A percentile compares a stretch with the other conserved stretches of the same genome.
Evolutionary conservation across 2,113 vertebrate species (phyloP).

Genomic region (Chloropsis cyanopogon): DNA sequence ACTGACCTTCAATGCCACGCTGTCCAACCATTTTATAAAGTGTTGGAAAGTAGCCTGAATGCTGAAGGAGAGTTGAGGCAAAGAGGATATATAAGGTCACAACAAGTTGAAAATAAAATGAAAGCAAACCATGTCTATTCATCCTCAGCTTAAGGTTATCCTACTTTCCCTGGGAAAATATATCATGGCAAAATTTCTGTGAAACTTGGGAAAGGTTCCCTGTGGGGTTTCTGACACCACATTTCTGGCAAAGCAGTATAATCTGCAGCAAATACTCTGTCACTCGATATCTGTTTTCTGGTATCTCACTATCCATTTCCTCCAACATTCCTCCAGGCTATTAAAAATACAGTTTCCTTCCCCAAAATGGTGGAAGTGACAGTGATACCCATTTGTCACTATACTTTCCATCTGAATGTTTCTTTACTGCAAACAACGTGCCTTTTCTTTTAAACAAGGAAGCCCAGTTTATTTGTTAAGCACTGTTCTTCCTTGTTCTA

Average conservation of each 20-base stretch:
- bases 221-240: neutral
- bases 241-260: neutral
- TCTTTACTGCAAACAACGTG: neutral
- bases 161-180: neutral
- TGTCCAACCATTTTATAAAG: neutral
- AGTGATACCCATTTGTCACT: neutral
- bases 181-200: neutral
- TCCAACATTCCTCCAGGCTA: neutral
- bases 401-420: neutral
- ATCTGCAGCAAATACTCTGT: neutral
- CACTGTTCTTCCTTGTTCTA: neutral
- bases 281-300: neutral
- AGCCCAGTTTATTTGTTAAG: neutral
- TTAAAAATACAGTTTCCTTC: neutral
- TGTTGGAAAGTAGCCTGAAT: neutral
- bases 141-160: neutral
- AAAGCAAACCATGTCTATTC: neutral
- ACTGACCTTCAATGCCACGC: accelerated
- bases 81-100: neutral
- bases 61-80: neutral
- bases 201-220: neutral
- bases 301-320: neutral
- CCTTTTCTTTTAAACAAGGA: neutral
- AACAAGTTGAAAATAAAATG: neutral
- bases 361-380: neutral